Evolutionary conservation across 53 echinoderm and acorn worm genomes (phyloP).

Genomic region (Arbacia lixula): DNA sequence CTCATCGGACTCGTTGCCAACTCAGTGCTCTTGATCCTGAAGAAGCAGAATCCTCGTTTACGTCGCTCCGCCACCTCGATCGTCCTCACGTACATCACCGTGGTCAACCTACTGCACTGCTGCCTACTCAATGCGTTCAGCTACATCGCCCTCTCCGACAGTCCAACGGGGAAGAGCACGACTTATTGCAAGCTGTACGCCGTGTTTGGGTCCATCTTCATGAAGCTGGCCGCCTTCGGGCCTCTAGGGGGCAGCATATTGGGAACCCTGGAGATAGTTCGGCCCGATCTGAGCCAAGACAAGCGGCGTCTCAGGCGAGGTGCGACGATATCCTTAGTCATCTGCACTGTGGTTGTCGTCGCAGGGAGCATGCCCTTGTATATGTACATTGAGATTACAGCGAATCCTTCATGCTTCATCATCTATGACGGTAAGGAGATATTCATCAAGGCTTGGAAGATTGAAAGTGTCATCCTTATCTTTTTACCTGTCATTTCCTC

Average conservation of each 20-base stretch:
- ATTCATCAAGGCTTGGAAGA: not conserved
- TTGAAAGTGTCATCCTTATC: not conserved
- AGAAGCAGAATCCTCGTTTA: slow-evolving; percentile 1
- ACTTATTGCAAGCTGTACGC: slow-evolving; percentile 18
- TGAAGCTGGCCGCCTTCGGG: not conserved
- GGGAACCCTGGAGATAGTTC: not conserved
- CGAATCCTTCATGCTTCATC: slow-evolving; percentile 5
- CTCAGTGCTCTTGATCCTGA: not conserved
- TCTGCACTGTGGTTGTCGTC: not conserved
- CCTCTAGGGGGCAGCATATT: no score
- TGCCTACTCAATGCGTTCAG: slow-evolving; percentile 19
- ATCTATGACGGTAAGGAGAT: not conserved
- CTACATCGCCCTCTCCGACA: not conserved
- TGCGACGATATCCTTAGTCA: not conserved
- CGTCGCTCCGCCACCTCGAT: not conserved
- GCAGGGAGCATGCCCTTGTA: not conserved
- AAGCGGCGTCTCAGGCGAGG: not conserved
- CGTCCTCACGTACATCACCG: not conserved
- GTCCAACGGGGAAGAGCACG: not conserved
- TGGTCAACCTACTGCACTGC: slow-evolving; percentile 1
- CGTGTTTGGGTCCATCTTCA: slow-evolving; percentile 7
- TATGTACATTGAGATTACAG: not conserved
- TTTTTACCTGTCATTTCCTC: not conserved
- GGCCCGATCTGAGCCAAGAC: not conserved
- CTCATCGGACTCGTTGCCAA: slow-evolving; percentile 7